Base-by-base conservation (phyloP, 2,888 invertebrate genomes). In the Acleris emargana region DNA sequence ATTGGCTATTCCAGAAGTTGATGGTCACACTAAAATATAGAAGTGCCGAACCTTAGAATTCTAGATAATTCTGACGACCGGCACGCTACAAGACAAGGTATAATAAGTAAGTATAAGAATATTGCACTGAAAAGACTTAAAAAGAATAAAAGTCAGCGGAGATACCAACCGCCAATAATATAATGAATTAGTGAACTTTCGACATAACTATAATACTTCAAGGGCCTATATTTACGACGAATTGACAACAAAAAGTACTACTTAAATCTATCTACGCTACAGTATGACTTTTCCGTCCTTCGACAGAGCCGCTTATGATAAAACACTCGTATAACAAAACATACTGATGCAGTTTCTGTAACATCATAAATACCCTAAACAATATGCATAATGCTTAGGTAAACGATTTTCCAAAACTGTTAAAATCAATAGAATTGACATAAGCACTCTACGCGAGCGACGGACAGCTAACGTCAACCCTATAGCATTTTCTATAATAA, bases 171-270 rank as follows among this genome's bases (percentile, higher is more conserved):
- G 58, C 49, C 32, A 52, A 55, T 55, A 64, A 55, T 32, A 61
- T 57, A 61, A 57, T 61, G 51, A 57, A 57, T 38, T 57, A 61
- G 22, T 38, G 51, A 38, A 66, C 55, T 57, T 49, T 66, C 55
- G 57, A 61, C 42, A 61, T 57, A 17, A 45, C 22, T 47, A 57
- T 66, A 64, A 64, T 64, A 64, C 64, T 64, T 64, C 22, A 64
- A 25, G 66, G 61, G 32, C 17, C 59, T 54, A 45, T 54, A 22
- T 32, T 47, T 55, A 66, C 32, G 55, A 38, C 66, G 32, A 64
- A 61, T 60, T 64, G 51, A 66, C 55, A 66, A 60, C 60, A 51
- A 66, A 64, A 59, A 60, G 59, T 61, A 52, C 66, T 66, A 66
- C 66, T 66, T 66, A 66, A 38, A 66, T 51, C 60, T 66, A 66